Percentiles rank a stretch among this genome's conserved stretches.
Evolutionary conservation across 2,888 invertebrate genomes (phyloP).

Genomic region (Folsomia candida): DNA sequence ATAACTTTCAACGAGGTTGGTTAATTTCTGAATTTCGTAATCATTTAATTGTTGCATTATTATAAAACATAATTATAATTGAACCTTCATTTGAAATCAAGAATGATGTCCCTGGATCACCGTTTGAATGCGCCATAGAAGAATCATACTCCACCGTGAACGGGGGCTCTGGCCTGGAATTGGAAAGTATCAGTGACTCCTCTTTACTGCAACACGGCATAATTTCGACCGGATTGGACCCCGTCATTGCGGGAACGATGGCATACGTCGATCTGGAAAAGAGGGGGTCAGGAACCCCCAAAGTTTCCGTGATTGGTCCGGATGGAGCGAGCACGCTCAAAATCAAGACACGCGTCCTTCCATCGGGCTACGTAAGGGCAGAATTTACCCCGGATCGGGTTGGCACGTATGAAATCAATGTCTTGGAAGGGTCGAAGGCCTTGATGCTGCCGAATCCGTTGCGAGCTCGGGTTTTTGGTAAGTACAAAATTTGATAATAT

Average conservation of each 20-base stretch:
- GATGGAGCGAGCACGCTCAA: slow-evolving; percentile 54
- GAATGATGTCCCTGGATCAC: slow-evolving; percentile 67
- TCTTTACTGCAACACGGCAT: slow-evolving; percentile 46
- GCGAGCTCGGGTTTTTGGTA: slow-evolving; percentile 61
- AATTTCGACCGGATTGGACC: slow-evolving; percentile 53
- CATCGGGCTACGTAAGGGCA: slow-evolving; percentile 60
- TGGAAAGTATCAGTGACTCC: slow-evolving; percentile 48
- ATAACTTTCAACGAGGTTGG: slow-evolving; percentile 81
- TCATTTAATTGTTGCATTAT: not conserved
- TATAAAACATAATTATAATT: not conserved
- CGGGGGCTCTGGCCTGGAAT: slow-evolving; percentile 43
- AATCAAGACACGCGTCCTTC: slow-evolving; percentile 50
- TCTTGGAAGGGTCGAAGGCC: slow-evolving; percentile 63
- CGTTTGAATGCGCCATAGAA: slow-evolving; percentile 70
- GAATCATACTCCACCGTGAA: slow-evolving; percentile 51
- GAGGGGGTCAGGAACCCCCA: slow-evolving; percentile 57
- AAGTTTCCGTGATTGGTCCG: slow-evolving; percentile 60
- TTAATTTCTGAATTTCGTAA: slow-evolving; percentile 56
- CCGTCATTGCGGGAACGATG: slow-evolving; percentile 55
- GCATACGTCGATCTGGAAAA: slow-evolving; percentile 57
- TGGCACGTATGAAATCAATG: slow-evolving; percentile 70
- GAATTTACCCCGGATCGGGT: slow-evolving; percentile 75
- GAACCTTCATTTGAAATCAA: slow-evolving; percentile 12
- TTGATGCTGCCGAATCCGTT: slow-evolving; percentile 66
- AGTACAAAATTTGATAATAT: too few species aligned